These are phyloP conservation scores for Montipora sp. DNA, from an alignment of 64 coral and sea anemone species.

Conservation along the genomic window DNA sequence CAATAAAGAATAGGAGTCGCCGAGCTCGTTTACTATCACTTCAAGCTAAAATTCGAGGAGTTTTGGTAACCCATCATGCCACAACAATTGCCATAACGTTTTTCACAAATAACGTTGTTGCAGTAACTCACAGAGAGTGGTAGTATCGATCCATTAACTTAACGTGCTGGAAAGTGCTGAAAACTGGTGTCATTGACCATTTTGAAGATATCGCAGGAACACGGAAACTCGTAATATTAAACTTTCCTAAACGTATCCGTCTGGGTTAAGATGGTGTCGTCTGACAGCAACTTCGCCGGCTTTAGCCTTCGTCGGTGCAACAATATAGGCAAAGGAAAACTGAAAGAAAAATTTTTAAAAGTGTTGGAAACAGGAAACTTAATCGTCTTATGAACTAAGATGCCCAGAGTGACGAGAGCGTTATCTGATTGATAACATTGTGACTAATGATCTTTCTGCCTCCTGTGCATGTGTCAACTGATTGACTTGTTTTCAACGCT, in stretches of 20 bases:
- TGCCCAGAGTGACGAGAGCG: background rate
- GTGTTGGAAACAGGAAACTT: background rate
- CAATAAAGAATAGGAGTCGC: no score
- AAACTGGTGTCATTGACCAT: background rate
- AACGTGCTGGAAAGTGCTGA: background rate
- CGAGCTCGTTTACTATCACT: no score
- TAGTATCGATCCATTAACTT: background rate
- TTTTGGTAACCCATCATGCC: no score
- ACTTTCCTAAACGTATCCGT: background rate
- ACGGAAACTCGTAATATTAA: background rate
- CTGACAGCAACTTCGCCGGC: background rate
- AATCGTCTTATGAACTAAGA: background rate
- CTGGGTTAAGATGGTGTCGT: constrained; percentile 22
- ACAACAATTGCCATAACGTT: no score
- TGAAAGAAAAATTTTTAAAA: background rate
- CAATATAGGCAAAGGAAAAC: constrained; percentile 27
- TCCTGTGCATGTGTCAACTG: no score
- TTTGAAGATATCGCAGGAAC: background rate
- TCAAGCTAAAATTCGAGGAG: no score
- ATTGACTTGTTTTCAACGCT: no score
- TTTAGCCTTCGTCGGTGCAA: constrained; percentile 8
- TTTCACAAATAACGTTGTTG: background rate
- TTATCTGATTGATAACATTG: background rate
- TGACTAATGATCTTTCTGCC: no score
- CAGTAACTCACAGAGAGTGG: background rate